These are phyloP conservation scores for Bombus turneri DNA, from an alignment of 1,140 invertebrate genomes.

Conservation along the genomic window DNA sequence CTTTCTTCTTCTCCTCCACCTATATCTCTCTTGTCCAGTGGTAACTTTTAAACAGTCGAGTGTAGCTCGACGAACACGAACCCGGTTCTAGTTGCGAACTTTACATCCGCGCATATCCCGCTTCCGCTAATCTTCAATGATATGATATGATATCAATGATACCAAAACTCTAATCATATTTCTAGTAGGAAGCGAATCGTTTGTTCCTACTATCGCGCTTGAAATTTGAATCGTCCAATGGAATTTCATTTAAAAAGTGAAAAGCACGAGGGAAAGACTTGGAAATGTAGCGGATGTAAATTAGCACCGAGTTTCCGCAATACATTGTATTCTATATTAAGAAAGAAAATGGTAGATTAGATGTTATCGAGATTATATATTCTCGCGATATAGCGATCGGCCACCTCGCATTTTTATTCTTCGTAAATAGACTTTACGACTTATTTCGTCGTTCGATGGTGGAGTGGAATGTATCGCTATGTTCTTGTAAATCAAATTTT, in stretches of 20 bases:
- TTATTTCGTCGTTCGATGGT: neutral
- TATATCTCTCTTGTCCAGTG: neutral
- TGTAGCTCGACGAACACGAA: neutral
- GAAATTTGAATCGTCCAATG: no score
- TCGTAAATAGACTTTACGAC: no score
- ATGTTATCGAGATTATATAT: neutral
- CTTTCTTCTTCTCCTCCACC: neutral
- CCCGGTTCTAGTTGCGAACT: neutral
- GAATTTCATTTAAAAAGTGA: no score
- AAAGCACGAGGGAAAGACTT: no score
- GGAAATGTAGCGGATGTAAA: neutral
- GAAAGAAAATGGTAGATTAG: constrained; percentile 10
- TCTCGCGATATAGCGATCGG: neutral
- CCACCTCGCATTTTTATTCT: neutral
- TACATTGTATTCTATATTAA: constrained; percentile 6
- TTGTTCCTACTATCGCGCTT: no score
- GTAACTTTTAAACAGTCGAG: neutral
- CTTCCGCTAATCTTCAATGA: no score
- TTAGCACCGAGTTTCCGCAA: neutral
- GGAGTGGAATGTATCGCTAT: neutral
- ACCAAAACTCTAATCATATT: no score
- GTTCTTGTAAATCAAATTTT: neutral
- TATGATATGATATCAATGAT: no score
- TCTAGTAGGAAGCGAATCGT: no score
- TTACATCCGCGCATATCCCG: neutral